Evolutionary conservation across 2,113 vertebrate genomes (phyloP).

Genomic region (Otocyon megalotis): DNA sequence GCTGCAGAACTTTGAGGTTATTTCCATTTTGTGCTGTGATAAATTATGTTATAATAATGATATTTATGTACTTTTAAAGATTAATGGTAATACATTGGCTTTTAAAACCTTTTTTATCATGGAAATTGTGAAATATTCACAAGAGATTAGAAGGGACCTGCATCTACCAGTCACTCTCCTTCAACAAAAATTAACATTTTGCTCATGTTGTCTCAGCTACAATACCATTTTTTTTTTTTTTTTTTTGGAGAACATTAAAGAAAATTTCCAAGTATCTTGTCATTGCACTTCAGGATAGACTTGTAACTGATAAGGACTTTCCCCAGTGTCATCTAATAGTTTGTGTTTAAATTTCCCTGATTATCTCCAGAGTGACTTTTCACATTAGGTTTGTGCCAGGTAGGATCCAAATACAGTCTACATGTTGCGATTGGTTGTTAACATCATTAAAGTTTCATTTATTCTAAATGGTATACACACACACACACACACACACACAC

Average conservation of each 20-base stretch:
- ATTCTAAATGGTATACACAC: background rate
- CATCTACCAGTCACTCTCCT: background rate
- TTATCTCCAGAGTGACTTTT: background rate
- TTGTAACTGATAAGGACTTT: background rate
- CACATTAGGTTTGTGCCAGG: conserved; percentile 31
- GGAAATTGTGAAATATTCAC: conserved; percentile 24
- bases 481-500: background rate
- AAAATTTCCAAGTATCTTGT: conserved; percentile 8
- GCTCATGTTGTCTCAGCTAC: background rate
- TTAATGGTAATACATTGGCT: background rate
- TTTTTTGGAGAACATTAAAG: conserved; percentile 53
- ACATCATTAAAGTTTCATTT: background rate
- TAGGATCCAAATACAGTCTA: background rate
- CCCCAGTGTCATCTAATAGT: background rate
- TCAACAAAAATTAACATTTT: conserved; percentile 7
- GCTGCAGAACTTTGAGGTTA: conserved; percentile 28
- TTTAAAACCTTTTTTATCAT: conserved; percentile 18
- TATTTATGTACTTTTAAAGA: background rate
- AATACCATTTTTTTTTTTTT: background rate
- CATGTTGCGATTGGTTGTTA: background rate
- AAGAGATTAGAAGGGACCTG: background rate
- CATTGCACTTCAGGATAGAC: background rate
- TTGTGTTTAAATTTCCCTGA: conserved; percentile 12
- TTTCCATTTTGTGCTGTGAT: conserved; percentile 35
- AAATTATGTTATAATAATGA: conserved; percentile 32